Evolutionary conservation across 2,797 vertebrate species (phyloP), one percentile per base, ranked within the genome.

Genomic region (Momotus momota): DNA sequence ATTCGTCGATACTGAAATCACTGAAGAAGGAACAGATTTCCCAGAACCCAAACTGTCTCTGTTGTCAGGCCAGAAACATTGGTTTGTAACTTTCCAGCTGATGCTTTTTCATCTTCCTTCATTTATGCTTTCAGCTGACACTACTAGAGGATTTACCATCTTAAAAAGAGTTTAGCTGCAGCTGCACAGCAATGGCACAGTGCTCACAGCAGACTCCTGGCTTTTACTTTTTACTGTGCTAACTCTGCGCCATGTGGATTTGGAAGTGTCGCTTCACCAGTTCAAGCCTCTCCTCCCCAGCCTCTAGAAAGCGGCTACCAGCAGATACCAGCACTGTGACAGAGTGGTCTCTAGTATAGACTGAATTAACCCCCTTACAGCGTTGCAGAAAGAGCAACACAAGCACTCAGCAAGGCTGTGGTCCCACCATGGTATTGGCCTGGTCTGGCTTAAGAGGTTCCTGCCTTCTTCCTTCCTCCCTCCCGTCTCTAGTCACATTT

Each of bases 1-100:
- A 81, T 82, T 83, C 77, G 40, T 90, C 83, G 80, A 46, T 26
- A 51, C 23, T 55, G 66, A 92, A 90, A 92, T 60, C 0, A 1
- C 70, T 78, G 52, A 94, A 69, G 57, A 91, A 67, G 52, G 86
- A 91, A 82, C 48, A 82, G 90, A 73, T 40, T 78, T 93, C 88
- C 52, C 49, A 78, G 51, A 84, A 86, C 48, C 73, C 71, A 84
- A 73, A 88, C 60, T 18, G 26, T 23, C 64, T 94, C 81, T 87
- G 67, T 90, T 93, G 43, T 78, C 49, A 89, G 25, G 95, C 78
- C 90, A 95, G 49, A 86, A 93, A 95, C 87, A 64, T 61, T 85
- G 45, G 52, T 65, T 89, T 93, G 58, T 51, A 90, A 75, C 78
- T 94, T 93, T 66, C n/a, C 58, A 93, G 74, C 18, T 52, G 60